Evolutionary conservation across 2,113 vertebrate genomes (phyloP), one percentile per base, ranked within the genome.

Genomic region (Sinocyclocheilus anophthalmus): DNA sequence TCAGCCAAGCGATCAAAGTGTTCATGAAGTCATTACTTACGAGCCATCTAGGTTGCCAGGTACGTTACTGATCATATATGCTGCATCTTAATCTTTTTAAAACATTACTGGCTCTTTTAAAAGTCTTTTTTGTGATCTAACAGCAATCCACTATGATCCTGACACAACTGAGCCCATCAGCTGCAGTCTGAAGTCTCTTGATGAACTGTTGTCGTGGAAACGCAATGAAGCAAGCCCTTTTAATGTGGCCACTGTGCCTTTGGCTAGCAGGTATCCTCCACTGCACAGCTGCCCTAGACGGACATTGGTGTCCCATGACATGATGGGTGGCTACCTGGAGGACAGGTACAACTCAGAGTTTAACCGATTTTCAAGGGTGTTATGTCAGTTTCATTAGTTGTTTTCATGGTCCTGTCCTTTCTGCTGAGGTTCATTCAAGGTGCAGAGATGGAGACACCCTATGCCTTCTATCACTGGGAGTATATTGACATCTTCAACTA

Each of bases 401-500:
- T 75, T 14, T 11, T 72, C 1, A 75, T 39, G 7, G 69, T 45
- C 48, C 6, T 30, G 11, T 87, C 37, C 14, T 77, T 42, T 88
- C 16, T 50, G 14, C 87, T n/a, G 59, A 99, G 98, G 94, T 99
- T 98, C 88, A 92, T 97, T 39, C 98, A 99, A 92, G 98, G 98
- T 22, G 92, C 95, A 0, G 88, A 88, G 1, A 86, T 88, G 0
- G 93, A 92, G 73, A 78, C 88, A 0, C 96, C 96, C 0, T 99
- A 97, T 0, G 92, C 94, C n/a, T 99, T 99, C 93, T 99, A 99
- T 91, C 97, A 99, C 92, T 99, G 98, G 98, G 92, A 95, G 18
- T 93, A 95, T 91, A 95, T 99, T 0, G 98, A 99, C 91, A 90
- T 99, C 90, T 99, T 99, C 0, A 95, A 98, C 63, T 99, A 99